Conservation (phyloP, 1,140 invertebrate genomes). For the Aphis gossypii region DNA sequence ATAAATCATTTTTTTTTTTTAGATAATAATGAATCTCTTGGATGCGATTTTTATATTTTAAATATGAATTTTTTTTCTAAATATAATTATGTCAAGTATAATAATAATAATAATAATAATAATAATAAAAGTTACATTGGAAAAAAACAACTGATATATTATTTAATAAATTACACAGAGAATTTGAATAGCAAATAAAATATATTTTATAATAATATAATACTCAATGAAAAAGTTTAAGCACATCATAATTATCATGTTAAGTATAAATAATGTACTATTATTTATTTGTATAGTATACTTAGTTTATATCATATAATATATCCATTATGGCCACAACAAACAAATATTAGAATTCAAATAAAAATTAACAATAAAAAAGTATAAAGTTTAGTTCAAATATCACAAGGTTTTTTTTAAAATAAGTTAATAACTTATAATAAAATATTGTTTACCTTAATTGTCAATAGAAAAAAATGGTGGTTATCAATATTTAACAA, state of each 20-base stretch:
- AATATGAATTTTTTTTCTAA: no score
- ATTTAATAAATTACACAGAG: not conserved
- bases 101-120: no score
- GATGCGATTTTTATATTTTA: no score
- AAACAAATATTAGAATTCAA: not conserved
- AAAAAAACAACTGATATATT: not conserved
- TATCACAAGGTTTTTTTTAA: conserved; percentile 35
- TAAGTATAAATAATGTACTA: not conserved
- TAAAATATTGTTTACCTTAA: not conserved
- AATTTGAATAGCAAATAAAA: not conserved
- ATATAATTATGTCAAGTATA: no score
- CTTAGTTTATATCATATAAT: not conserved
- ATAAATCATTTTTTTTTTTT: no score
- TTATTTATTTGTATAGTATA: not conserved
- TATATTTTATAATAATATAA: not conserved
- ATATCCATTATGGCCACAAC: not conserved
- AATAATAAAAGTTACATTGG: no score
- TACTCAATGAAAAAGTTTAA: not conserved
- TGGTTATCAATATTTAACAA: conserved; percentile 3
- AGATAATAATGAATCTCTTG: no score
- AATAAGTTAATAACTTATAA: not conserved
- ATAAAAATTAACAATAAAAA: conserved; percentile 19
- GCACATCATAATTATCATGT: not conserved
- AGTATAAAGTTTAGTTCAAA: conserved; percentile 6
- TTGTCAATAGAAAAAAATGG: not conserved